phyloP scores from a whole-genome alignment of 2,888 invertebrate species.

The Chelonus formosanus region DNA sequence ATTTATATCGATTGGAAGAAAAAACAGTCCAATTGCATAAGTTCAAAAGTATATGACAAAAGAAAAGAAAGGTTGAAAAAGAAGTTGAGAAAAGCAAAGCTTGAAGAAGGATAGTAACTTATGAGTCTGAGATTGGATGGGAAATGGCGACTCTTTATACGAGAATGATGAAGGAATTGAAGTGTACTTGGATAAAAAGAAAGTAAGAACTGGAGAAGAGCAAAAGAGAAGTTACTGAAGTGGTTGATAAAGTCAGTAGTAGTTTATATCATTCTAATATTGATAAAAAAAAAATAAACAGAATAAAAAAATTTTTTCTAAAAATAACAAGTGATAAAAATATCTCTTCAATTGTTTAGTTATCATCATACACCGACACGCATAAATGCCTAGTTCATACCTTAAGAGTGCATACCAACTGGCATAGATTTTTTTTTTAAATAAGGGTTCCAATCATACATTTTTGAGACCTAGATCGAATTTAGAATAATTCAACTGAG shows the following conservation, averaged over 20 bases:
- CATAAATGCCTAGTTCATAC: too few relatives aligned
- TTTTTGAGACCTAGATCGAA: too few relatives aligned
- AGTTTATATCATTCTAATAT: too few relatives aligned
- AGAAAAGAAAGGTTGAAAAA: slow-evolving; percentile 26
- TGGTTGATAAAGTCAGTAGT: slow-evolving; percentile 49
- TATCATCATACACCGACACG: too few relatives aligned
- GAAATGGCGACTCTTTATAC: slow-evolving; percentile 49
- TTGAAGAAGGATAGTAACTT: slow-evolving; percentile 43
- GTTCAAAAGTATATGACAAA: slow-evolving; percentile 4
- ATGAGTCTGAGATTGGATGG: slow-evolving; percentile 51
- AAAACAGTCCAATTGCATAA: slow-evolving; percentile 13
- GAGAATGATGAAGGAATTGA: slow-evolving; percentile 47
- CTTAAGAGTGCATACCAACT: too few relatives aligned
- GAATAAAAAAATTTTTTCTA: slow-evolving; percentile 38
- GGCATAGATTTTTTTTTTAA: too few relatives aligned
- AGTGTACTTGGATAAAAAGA: slow-evolving; percentile 51
- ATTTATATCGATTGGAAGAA: slow-evolving; percentile 21
- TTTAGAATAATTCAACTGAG: too few relatives aligned
- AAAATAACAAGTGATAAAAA: too few relatives aligned
- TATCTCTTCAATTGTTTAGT: too few relatives aligned
- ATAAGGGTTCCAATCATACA: too few relatives aligned
- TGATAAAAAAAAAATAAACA: slow-evolving; percentile 31
- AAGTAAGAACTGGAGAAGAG: slow-evolving; percentile 47
- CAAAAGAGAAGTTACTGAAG: slow-evolving; percentile 46
- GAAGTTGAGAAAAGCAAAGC: slow-evolving; percentile 39